Conservation (phyloP, 2,113 vertebrate genomes). For the Girardinichthys multiradiatus region DNA sequence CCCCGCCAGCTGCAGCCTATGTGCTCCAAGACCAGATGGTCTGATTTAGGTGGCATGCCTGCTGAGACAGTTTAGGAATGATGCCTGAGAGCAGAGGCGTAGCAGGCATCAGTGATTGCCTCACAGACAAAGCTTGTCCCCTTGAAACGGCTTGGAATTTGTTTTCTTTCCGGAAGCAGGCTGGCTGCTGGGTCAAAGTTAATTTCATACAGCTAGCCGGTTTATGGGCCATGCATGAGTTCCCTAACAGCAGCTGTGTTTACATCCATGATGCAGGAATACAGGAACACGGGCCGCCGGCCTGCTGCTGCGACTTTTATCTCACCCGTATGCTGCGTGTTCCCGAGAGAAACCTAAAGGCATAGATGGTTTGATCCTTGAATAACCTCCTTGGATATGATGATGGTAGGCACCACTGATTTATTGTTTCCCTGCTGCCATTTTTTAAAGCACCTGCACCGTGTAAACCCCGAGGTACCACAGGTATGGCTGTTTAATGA, state of each 20-base stretch:
- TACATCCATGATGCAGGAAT: constrained; percentile 74
- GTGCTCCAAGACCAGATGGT: constrained; percentile 65
- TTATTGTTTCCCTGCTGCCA: not conserved
- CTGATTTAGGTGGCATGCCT: constrained; percentile 63
- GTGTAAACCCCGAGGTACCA: constrained; percentile 3
- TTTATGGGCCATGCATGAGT: constrained; percentile 69
- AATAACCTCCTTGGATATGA: constrained; percentile 18
- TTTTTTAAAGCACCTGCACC: constrained; percentile 31
- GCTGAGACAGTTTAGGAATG: constrained; percentile 64
- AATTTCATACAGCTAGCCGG: constrained; percentile 62
- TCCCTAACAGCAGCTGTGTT: constrained; percentile 80
- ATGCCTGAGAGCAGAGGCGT: constrained; percentile 30
- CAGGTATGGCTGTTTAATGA: not conserved
- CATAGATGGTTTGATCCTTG: constrained; percentile 61
- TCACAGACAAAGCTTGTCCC: constrained; percentile 39
- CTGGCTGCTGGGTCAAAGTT: constrained; percentile 66
- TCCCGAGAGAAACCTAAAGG: constrained; percentile 43
- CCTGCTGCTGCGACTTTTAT: constrained; percentile 71
- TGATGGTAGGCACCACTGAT: constrained; percentile 44
- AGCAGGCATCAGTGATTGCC: constrained; percentile 35
- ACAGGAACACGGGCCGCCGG: constrained; percentile 54
- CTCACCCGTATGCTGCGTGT: constrained; percentile 70
- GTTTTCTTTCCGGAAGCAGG: constrained; percentile 47
- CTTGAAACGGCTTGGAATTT: constrained; percentile 54
- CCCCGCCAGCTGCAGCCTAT: constrained; percentile 52